Evolutionary conservation across 2,888 invertebrate species (phyloP).

Genomic region (Hemithea aestivaria): DNA sequence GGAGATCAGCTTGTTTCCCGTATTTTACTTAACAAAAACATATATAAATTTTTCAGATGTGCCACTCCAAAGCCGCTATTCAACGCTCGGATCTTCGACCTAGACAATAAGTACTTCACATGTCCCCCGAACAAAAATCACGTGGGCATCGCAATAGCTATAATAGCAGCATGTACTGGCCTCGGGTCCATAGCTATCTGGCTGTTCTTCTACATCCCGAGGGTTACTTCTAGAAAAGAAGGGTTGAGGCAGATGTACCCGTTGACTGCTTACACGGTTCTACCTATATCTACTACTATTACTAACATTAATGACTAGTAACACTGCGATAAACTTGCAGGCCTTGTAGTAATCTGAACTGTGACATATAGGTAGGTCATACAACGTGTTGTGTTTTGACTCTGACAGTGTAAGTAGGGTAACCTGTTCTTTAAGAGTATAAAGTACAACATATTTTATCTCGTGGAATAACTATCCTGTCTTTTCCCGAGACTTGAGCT

Average conservation of each 20-base stretch:
- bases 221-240: conserved; percentile 35
- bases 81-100: conserved; percentile 64
- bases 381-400: too few species aligned
- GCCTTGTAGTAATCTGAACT: too few species aligned
- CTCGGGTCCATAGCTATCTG: conserved; percentile 50
- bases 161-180: conserved; percentile 40
- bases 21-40: too few species aligned
- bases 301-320: neutral
- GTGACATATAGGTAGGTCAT: too few species aligned
- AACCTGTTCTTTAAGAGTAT: too few species aligned
- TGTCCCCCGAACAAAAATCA: conserved; percentile 44
- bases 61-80: conserved; percentile 54
- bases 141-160: conserved; percentile 40
- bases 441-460: too few species aligned
- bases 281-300: conserved; percentile 38
- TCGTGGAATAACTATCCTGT: too few species aligned
- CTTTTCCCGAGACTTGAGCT: too few species aligned
- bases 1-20: too few species aligned
- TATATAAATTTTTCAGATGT: conserved; percentile 77
- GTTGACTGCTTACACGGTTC: conserved; percentile 43
- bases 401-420: too few species aligned
- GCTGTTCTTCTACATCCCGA: conserved; percentile 56
- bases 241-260: conserved; percentile 40
- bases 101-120: conserved; percentile 60
- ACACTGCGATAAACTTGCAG: too few species aligned